These are phyloP conservation scores for Microctonus hyperodae DNA, from an alignment of 2,888 invertebrate genomes.

Conservation along the genomic window DNA sequence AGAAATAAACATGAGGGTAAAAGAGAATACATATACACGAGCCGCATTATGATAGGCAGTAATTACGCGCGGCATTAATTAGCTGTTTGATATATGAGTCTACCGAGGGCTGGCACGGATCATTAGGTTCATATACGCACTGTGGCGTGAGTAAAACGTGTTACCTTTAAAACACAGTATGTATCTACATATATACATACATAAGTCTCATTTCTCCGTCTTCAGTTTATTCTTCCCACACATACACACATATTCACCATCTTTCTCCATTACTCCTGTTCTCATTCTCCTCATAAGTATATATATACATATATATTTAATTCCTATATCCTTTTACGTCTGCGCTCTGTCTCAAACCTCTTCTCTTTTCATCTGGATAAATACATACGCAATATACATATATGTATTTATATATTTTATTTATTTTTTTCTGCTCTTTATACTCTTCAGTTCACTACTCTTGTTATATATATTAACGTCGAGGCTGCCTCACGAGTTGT, in stretches of 20 bases:
- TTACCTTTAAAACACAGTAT: slow-evolving; percentile 28
- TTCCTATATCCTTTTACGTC: neutral
- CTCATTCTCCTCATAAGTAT: too few relatives aligned
- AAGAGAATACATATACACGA: slow-evolving; percentile 26
- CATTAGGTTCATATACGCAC: slow-evolving; percentile 51
- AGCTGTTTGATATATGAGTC: slow-evolving; percentile 56
- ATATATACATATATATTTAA: neutral
- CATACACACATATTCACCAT: neutral
- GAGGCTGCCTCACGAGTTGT: slow-evolving; percentile 46
- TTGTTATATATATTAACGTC: neutral
- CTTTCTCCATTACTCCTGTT: neutral
- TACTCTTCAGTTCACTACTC: neutral
- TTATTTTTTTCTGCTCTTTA: neutral
- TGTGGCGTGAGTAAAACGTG: slow-evolving; percentile 36
- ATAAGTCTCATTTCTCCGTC: slow-evolving; percentile 25
- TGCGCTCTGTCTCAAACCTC: neutral
- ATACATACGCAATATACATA: neutral
- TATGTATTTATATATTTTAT: neutral
- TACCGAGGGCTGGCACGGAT: slow-evolving; percentile 47
- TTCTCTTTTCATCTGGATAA: too few relatives aligned
- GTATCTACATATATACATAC: slow-evolving; percentile 19
- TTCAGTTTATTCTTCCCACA: slow-evolving; percentile 23
- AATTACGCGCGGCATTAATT: slow-evolving; percentile 58
- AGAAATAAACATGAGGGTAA: slow-evolving; percentile 7
- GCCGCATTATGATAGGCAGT: slow-evolving; percentile 52